A percentile compares a stretch with the other conserved stretches of the same genome.
Evolutionary conservation across 1,140 invertebrate genomes (phyloP).

Genomic region (Doryteuthis pealeii): DNA sequence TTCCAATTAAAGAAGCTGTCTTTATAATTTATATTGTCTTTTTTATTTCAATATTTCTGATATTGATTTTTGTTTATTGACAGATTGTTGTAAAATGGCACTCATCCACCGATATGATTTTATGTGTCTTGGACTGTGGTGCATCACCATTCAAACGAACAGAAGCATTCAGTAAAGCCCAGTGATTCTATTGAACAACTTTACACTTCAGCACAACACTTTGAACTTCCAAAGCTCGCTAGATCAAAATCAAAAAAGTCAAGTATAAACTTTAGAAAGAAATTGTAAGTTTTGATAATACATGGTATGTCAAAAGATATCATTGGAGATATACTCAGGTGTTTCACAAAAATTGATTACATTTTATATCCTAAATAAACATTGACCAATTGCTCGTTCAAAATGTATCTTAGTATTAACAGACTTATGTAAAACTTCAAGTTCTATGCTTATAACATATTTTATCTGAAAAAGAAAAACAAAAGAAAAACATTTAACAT

Average conservation of each 20-base stretch:
- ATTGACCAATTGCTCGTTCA: no score
- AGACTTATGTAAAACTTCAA: no score
- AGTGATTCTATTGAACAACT: conserved; percentile 70
- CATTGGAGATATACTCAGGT: no score
- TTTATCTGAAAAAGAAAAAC: no score
- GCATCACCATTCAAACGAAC: conserved; percentile 60
- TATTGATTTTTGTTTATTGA: conserved; percentile 19
- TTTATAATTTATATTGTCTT: neutral
- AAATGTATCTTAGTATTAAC: no score
- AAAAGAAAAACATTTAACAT: no score
- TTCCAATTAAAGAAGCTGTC: neutral
- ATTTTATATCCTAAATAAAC: no score
- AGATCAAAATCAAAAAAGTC: conserved; percentile 42
- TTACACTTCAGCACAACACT: conserved; percentile 63
- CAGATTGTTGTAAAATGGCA: conserved; percentile 59
- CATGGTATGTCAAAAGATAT: no score
- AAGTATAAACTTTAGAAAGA: no score
- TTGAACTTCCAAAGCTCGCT: conserved; percentile 62
- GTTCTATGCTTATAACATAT: no score
- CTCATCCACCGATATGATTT: conserved; percentile 59
- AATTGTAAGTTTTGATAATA: no score
- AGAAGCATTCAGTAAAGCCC: conserved; percentile 63
- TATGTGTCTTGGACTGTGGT: conserved; percentile 60
- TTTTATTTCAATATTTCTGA: neutral
- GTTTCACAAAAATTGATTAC: no score